phyloP scores from a whole-genome alignment of 2,797 vertebrate genomes.

The Meda fulgida region DNA sequence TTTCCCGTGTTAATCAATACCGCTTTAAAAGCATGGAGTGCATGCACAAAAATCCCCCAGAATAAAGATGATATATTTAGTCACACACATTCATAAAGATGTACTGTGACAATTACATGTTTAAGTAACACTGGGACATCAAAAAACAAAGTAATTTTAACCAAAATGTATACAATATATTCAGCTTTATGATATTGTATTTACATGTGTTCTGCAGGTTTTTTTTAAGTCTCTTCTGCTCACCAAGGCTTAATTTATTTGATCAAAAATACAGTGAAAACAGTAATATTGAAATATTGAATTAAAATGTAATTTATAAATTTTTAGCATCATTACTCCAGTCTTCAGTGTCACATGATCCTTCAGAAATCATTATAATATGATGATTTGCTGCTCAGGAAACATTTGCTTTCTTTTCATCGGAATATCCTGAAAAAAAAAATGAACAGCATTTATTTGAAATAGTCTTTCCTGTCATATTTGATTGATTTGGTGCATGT shows the following conservation, averaged over 20 bases:
- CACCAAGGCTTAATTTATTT: not conserved
- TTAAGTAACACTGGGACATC: not conserved
- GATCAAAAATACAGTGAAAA: not conserved
- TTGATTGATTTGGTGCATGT: not conserved
- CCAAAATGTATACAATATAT: not conserved
- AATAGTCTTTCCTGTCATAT: not conserved
- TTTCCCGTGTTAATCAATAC: constrained; percentile 31
- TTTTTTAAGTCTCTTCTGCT: not conserved
- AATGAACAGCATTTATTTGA: not conserved
- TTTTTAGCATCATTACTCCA: not conserved
- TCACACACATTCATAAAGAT: not conserved
- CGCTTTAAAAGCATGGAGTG: not conserved
- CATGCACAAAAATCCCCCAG: not conserved
- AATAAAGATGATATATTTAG: constrained; percentile 1
- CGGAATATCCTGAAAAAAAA: not conserved
- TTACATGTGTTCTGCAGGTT: not conserved
- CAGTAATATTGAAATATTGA: no score
- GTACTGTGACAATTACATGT: not conserved
- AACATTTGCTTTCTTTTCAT: not conserved
- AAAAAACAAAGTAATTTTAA: not conserved
- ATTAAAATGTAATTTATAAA: not conserved
- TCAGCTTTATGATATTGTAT: not conserved
- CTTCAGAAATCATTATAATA: not conserved
- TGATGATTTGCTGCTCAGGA: not conserved
- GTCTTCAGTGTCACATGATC: not conserved